These are phyloP conservation scores for Sinosuthora webbiana DNA, from an alignment of 2,113 vertebrate genomes.

Conservation along the genomic window DNA sequence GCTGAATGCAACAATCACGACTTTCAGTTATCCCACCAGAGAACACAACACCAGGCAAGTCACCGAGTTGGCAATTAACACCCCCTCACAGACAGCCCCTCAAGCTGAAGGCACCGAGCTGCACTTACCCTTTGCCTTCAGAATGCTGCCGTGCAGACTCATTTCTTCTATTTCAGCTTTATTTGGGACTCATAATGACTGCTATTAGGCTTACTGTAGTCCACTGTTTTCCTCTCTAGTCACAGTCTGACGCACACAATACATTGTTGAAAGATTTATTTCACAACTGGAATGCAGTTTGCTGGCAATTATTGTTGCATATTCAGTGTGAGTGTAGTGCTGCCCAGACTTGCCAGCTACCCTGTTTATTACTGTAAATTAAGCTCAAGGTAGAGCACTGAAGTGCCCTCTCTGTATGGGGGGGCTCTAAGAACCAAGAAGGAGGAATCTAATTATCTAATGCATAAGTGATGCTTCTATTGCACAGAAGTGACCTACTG, in stretches of 20 bases:
- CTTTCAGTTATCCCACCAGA: not conserved
- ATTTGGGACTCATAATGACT: constrained; percentile 15
- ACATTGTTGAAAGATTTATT: constrained; percentile 61
- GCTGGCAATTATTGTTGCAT: constrained; percentile 59
- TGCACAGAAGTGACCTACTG: not conserved
- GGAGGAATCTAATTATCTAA: not conserved
- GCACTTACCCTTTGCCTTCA: not conserved
- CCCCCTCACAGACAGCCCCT: not conserved
- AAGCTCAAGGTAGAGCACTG: not conserved
- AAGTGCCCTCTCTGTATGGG: not conserved
- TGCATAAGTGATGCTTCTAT: not conserved
- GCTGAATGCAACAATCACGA: not conserved
- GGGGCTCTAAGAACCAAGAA: not conserved
- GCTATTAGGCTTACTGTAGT: constrained; percentile 23
- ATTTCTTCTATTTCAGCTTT: constrained; percentile 12
- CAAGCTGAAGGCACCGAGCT: not conserved
- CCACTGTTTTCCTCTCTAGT: constrained; percentile 41
- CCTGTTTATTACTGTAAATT: constrained; percentile 34
- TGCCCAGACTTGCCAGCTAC: constrained; percentile 62
- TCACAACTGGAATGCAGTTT: constrained; percentile 63
- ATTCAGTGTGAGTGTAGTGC: constrained; percentile 49
- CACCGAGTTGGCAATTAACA: not conserved
- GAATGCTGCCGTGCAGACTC: not conserved
- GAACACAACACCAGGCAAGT: not conserved
- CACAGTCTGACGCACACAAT: constrained; percentile 59